Evolutionary conservation across 2,113 vertebrate genomes (phyloP).

Genomic region (Apeltes quadracus): DNA sequence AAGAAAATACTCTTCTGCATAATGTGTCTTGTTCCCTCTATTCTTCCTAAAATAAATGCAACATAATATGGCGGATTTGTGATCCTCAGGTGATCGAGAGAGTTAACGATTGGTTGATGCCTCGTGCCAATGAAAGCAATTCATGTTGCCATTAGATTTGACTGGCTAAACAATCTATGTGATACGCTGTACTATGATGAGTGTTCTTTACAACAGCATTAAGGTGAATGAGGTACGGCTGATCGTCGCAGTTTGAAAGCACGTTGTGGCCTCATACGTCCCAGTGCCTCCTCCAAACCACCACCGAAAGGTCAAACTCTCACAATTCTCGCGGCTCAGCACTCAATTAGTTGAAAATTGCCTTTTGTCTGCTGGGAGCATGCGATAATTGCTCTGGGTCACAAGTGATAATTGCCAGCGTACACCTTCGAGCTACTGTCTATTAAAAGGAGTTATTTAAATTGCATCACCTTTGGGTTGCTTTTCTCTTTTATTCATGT

Average conservation of each 20-base stretch:
- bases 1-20: conserved; percentile 3
- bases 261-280: conserved; percentile 30
- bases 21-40: neutral
- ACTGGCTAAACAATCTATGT: conserved; percentile 23
- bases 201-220: conserved; percentile 18
- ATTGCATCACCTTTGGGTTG: conserved; percentile 79
- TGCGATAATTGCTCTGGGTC: conserved; percentile 90
- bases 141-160: conserved; percentile 22
- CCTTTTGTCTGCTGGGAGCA: conserved; percentile 84
- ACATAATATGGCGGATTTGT: neutral
- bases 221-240: conserved; percentile 33
- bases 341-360: conserved; percentile 92
- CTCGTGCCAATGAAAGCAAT: conserved; percentile 28
- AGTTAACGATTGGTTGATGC: conserved; percentile 11
- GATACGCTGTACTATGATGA: neutral
- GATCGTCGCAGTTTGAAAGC: conserved; percentile 42
- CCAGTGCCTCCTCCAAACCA: conserved; percentile 41
- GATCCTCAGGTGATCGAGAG: conserved; percentile 18
- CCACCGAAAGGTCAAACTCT: conserved; percentile 71
- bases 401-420: conserved; percentile 89
- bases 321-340: conserved; percentile 80
- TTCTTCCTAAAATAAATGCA: neutral
- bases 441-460: conserved; percentile 92
- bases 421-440: conserved; percentile 82
- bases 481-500: conserved; percentile 49